Conservation (phyloP, 2,113 vertebrate species). For the cat (Felis catus) region DNA sequence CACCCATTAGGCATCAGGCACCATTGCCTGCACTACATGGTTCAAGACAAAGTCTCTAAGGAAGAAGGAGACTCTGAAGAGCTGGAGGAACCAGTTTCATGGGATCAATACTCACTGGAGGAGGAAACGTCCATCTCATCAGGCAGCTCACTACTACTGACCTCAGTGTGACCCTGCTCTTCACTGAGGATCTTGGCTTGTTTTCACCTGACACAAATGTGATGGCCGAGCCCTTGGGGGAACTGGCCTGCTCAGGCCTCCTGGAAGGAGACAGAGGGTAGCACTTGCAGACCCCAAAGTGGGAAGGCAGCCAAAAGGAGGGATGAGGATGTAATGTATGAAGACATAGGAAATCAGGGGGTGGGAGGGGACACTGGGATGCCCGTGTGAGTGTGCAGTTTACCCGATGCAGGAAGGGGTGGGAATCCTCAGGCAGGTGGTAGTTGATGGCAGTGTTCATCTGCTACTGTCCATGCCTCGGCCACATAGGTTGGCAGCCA, state of each 20-base stretch:
- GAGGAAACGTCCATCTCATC: slow-evolving; percentile 91
- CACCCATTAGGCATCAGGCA: background rate
- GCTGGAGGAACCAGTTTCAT: too few relatives aligned
- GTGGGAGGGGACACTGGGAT: background rate
- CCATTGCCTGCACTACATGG: accelerated
- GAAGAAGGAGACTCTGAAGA: background rate
- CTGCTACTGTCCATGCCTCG: slow-evolving; percentile 85
- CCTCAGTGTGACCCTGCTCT: slow-evolving; percentile 90
- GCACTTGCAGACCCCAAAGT: background rate
- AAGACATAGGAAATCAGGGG: background rate
- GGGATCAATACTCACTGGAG: slow-evolving; percentile 85
- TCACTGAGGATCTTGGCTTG: slow-evolving; percentile 90
- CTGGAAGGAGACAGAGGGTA: slow-evolving; percentile 64
- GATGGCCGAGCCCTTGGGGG: slow-evolving; percentile 89
- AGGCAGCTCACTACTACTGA: slow-evolving; percentile 89
- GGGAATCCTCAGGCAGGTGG: slow-evolving; percentile 89
- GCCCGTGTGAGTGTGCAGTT: background rate
- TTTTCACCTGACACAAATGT: slow-evolving; percentile 89
- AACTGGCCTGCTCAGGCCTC: slow-evolving; percentile 89
- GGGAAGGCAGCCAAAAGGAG: background rate
- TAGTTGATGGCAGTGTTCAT: slow-evolving; percentile 90
- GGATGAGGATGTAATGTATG: accelerated
- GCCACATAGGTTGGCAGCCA: slow-evolving; percentile 81
- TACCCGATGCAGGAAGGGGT: slow-evolving; percentile 89
- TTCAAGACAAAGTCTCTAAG: background rate